These are phyloP conservation scores for Apis florea DNA, from an alignment of 1,140 invertebrate species.

Conservation along the genomic window DNA sequence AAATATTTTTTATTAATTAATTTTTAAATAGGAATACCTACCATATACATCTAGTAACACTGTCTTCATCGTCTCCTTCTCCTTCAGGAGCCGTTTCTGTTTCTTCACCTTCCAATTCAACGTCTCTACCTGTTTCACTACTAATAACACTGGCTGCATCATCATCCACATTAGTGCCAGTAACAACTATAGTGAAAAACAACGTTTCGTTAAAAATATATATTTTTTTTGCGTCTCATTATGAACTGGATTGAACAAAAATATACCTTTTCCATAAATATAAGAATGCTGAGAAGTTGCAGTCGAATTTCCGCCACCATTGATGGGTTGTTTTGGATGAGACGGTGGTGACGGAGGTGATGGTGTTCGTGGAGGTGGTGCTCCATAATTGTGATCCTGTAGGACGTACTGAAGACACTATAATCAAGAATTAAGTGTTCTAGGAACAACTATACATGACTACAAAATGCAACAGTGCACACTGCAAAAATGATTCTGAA, in stretches of 20 bases:
- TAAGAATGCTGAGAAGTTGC: constrained; percentile 71
- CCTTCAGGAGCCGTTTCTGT: constrained; percentile 93
- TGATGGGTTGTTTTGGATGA: constrained; percentile 73
- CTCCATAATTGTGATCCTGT: constrained; percentile 91
- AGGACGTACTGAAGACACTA: constrained; percentile 85
- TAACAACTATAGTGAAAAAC: constrained; percentile 60
- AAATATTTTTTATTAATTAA: neutral
- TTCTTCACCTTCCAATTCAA: constrained; percentile 89
- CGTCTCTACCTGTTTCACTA: constrained; percentile 81
- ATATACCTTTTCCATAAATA: constrained; percentile 74
- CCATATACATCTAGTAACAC: constrained; percentile 95
- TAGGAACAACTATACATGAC: constrained; percentile 71
- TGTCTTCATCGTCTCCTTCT: constrained; percentile 92
- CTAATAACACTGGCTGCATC: constrained; percentile 86
- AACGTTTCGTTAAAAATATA: neutral
- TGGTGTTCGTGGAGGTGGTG: constrained; percentile 84
- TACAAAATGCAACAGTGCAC: constrained; percentile 6
- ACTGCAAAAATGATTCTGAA: constrained; percentile 6
- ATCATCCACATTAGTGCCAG: constrained; percentile 78
- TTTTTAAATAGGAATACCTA: constrained; percentile 68
- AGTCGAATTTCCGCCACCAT: constrained; percentile 71
- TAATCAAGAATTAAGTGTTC: constrained; percentile 73
- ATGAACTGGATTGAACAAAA: too few relatives aligned
- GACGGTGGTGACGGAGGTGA: constrained; percentile 80
- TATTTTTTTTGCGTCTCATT: neutral